Percentiles rank a stretch among this genome's conserved stretches.
Conservation (phyloP, 2,113 vertebrate species). For the Cephalopholis sonnerati region DNA sequence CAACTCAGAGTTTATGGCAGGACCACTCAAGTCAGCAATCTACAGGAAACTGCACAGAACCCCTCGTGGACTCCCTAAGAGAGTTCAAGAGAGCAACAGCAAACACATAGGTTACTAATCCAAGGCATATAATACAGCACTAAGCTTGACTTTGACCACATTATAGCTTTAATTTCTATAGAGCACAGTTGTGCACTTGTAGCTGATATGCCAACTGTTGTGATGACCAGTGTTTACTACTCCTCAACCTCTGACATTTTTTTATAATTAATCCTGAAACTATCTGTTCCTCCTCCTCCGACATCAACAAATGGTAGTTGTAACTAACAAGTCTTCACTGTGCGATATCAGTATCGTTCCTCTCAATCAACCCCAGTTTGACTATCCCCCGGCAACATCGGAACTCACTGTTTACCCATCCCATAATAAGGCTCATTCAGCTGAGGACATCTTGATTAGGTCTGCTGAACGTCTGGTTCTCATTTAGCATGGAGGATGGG, state of each 20-base stretch:
- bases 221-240: not conserved
- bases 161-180: not conserved
- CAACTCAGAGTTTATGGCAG: slow-evolving; percentile 48
- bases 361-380: slow-evolving; percentile 69
- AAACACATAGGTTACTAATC: not conserved
- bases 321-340: slow-evolving; percentile 45
- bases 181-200: not conserved
- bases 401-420: slow-evolving; percentile 83
- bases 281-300: slow-evolving; percentile 5
- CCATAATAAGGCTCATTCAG: slow-evolving; percentile 81
- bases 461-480: slow-evolving; percentile 77
- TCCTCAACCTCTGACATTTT: not conserved
- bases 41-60: slow-evolving; percentile 50
- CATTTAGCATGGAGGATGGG: slow-evolving; percentile 75
- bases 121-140: not conserved
- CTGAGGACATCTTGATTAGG: slow-evolving; percentile 82
- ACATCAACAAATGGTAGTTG: slow-evolving; percentile 39
- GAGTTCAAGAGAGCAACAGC: slow-evolving; percentile 25
- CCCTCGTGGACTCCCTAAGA: not conserved
- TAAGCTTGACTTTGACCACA: not conserved
- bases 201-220: not conserved
- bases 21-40: slow-evolving; percentile 49
- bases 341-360: slow-evolving; percentile 54
- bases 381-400: slow-evolving; percentile 76
- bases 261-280: too few relatives aligned